Base-by-base conservation (phyloP, 2,113 vertebrate species). In the Gymnocephalus cernua region DNA sequence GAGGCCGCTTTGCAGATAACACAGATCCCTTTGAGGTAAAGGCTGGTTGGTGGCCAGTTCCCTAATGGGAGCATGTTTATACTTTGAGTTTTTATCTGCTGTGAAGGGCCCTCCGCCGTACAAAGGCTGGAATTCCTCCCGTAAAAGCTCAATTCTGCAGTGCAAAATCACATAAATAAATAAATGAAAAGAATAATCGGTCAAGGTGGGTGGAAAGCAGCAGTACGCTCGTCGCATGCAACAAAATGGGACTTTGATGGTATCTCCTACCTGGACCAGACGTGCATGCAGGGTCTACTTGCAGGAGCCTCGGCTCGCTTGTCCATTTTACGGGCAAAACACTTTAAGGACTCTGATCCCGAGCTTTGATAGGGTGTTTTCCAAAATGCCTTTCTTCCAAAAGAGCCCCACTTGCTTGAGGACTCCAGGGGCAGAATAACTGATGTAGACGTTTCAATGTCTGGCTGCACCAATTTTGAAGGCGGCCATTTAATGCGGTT, bases 21-120 rank as follows among this genome's bases (percentile, higher is more conserved):
- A 66, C 75, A 74, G 66, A 88, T 85, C 79, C 73, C 88, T 93
- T 90, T 92, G 91, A 93, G 89, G 90, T 86, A 75, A 75, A 72
- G 86, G 69, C 89, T 91, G 94, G 88, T 92, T 9, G 74, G 70
- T 79, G 45, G 92, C 93, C 91, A 94, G 88, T 54, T 89, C 74
- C 48, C 84, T 93, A 95, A 95, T 95, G 92, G 93, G 84, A 91
- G 76, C 79, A 64, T 94, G 94, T 95, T 94, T 95, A 95, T 91
- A 88, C 90, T 93, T 51, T 38, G 67, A 74, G 84, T 88, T 93
- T 91, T 93, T 94, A 94, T 94, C 91, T 85, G 47, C 84, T 58
- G 74, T 71, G 73, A 89, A 92, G 67, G 83, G 81, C 80, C 79
- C 82, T 84, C 80, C 4, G 9, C 73, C 14, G 19, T 47, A 69